Percentiles rank a stretch among this genome's conserved stretches.
These are phyloP conservation scores for Diloba caeruleocephala DNA, from an alignment of 2,888 invertebrate genomes.

Conservation along the genomic window DNA sequence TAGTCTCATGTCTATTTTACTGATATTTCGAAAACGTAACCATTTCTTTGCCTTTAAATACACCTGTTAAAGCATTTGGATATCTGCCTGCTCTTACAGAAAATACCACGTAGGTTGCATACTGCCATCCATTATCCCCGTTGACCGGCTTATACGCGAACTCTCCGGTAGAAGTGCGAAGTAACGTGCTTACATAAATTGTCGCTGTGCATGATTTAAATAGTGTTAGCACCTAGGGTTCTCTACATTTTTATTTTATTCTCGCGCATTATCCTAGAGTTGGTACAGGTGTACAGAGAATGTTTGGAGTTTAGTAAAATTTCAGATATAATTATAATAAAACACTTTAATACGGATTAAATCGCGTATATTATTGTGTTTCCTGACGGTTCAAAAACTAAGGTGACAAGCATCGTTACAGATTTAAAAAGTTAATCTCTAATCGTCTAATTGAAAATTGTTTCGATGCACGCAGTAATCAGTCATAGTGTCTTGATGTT, in stretches of 20 bases:
- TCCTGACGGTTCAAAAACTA: no score
- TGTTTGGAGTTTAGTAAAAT: background rate
- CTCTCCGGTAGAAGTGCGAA: conserved; percentile 40
- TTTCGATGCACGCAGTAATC: no score
- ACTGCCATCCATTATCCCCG: conserved; percentile 44
- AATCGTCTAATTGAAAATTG: no score
- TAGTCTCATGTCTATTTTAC: no score
- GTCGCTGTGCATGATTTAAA: conserved; percentile 67
- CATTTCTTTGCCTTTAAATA: background rate
- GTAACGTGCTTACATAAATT: conserved; percentile 64
- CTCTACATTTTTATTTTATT: conserved; percentile 64
- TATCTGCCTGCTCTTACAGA: conserved; percentile 16
- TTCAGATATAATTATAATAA: no score
- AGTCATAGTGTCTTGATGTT: no score
- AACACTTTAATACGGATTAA: no score
- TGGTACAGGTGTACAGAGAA: conserved; percentile 59
- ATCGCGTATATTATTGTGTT: no score
- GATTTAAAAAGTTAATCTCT: no score
- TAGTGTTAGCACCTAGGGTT: conserved; percentile 64
- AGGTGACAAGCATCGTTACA: no score
- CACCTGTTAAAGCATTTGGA: conserved; percentile 41
- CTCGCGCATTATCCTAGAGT: conserved; percentile 58
- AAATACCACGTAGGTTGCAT: conserved; percentile 11
- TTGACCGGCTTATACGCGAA: conserved; percentile 56
- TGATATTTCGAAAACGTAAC: background rate